These are phyloP conservation scores for Solenopsis fugax DNA, from an alignment of 1,140 invertebrate species.

Conservation along the genomic window DNA sequence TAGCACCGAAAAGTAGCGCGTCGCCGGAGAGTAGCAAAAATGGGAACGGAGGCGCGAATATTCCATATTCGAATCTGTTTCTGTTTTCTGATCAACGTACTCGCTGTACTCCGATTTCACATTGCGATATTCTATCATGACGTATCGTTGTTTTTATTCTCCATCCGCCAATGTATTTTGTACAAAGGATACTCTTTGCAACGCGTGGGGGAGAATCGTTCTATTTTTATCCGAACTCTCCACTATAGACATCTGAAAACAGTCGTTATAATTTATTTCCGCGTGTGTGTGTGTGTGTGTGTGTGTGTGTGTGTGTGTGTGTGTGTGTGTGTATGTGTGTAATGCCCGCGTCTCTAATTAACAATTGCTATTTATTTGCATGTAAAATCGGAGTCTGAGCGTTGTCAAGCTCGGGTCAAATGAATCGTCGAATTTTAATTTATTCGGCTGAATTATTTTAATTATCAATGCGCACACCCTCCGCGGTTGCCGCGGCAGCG, in stretches of 20 bases:
- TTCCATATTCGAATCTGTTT: not conserved
- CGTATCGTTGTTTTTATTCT: constrained; percentile 17
- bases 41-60: not conserved
- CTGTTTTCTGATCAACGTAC: constrained; percentile 6
- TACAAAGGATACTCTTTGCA: constrained; percentile 2
- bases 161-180: constrained; percentile 16
- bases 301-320: too few species aligned
- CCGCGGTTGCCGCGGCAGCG: constrained; percentile 35
- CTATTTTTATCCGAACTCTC: not conserved
- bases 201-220: not conserved
- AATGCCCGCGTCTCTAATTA: constrained; percentile 52
- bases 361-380: constrained; percentile 64
- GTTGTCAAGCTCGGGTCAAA: constrained; percentile 63
- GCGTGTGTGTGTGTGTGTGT: not conserved
- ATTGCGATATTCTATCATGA: not conserved
- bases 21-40: not conserved
- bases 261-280: constrained; percentile 42
- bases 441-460: constrained; percentile 65
- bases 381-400: constrained; percentile 51
- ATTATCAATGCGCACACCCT: constrained; percentile 50
- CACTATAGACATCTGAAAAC: not conserved
- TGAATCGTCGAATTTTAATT: constrained; percentile 66
- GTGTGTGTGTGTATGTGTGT: not conserved
- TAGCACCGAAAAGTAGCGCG: constrained; percentile 7
- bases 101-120: not conserved